Evolutionary conservation across 2,113 vertebrate species (phyloP).

Genomic region (Leptobrachium ailaonicum): DNA sequence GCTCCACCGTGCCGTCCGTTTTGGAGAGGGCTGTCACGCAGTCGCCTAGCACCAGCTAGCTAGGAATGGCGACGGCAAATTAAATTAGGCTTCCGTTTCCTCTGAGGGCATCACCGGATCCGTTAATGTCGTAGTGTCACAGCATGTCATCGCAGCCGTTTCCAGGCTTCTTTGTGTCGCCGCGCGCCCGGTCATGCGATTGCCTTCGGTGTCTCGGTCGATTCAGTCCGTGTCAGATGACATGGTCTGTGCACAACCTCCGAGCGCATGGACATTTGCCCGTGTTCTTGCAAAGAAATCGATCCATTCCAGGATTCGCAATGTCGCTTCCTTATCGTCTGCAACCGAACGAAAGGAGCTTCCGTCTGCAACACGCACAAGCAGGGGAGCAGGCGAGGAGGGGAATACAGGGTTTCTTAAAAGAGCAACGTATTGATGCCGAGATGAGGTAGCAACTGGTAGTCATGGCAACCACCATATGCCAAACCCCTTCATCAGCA

Average conservation of each 20-base stretch:
- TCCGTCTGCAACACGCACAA: constrained; percentile 34
- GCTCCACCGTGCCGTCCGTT: constrained; percentile 89
- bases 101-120: constrained; percentile 9
- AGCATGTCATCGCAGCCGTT: not conserved
- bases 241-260: not conserved
- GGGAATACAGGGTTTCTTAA: constrained; percentile 30
- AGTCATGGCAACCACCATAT: constrained; percentile 28
- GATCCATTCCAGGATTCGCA: constrained; percentile 16
- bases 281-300: not conserved
- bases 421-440: constrained; percentile 35
- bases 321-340: constrained; percentile 14
- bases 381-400: constrained; percentile 26
- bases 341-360: constrained; percentile 30
- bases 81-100: not conserved
- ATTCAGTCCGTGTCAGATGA: constrained; percentile 10
- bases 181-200: not conserved
- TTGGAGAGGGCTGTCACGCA: constrained; percentile 57
- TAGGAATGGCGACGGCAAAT: not conserved
- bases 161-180: not conserved
- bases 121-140: not conserved
- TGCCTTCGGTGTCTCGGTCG: not conserved
- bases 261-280: not conserved
- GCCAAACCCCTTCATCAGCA: constrained; percentile 7
- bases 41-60: not conserved
- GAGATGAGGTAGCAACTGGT: constrained; percentile 38